Conservation (phyloP, 2,888 invertebrate genomes). For the Tetropium fuscum region DNA sequence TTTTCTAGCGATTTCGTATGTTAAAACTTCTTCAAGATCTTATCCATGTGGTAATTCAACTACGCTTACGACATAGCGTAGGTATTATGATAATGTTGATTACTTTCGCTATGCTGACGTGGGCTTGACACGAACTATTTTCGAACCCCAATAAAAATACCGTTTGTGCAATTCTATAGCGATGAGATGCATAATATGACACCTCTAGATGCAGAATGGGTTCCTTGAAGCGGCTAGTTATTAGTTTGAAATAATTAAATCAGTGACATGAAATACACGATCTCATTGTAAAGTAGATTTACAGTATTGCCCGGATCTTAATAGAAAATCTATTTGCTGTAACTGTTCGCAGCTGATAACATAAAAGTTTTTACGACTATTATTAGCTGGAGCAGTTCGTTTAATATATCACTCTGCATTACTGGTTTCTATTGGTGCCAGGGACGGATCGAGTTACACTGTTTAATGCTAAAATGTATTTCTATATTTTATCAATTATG, state of each 20-base stretch:
- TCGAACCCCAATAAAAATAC: constrained; percentile 15
- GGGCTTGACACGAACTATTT: constrained; percentile 37
- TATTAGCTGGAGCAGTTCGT: no score
- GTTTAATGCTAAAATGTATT: no score
- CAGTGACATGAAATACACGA: constrained; percentile 7
- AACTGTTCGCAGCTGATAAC: neutral
- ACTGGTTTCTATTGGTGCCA: no score
- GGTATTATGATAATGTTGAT: constrained; percentile 34
- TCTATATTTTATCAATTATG: no score
- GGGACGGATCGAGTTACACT: no score
- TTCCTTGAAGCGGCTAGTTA: constrained; percentile 25
- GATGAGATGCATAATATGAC: constrained; percentile 22
- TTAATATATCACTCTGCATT: no score
- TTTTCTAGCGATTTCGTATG: neutral
- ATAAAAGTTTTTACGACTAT: neutral
- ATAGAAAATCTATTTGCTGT: constrained; percentile 3
- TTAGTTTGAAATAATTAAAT: constrained; percentile 2
- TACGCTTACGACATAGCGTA: constrained; percentile 28
- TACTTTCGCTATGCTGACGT: constrained; percentile 34
- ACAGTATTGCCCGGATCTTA: constrained; percentile 7
- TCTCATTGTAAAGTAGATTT: constrained; percentile 16
- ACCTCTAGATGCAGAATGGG: constrained; percentile 10
- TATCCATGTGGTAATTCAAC: constrained; percentile 18
- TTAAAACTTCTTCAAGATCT: constrained; percentile 1
- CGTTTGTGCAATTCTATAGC: constrained; percentile 18